A percentile compares a stretch with the other conserved stretches of the same genome.
phyloP scores from a whole-genome alignment of 2,797 vertebrate species.

The Urocyon cinereoargenteus region DNA sequence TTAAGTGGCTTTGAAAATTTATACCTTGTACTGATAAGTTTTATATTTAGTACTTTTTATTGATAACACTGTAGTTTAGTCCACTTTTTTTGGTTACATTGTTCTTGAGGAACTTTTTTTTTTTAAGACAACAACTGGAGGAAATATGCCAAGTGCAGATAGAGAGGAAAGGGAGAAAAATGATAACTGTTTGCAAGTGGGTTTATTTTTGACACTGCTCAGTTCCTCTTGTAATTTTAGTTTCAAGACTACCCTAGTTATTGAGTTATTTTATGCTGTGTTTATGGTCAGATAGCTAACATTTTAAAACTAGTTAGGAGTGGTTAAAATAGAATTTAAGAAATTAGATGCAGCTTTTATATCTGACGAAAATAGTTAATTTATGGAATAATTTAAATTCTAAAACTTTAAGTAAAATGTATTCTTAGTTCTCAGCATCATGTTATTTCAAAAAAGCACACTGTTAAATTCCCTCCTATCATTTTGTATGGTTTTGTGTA shows the following conservation, averaged over 20 bases:
- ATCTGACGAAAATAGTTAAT: conserved; percentile 47
- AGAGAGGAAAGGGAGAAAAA: conserved; percentile 36
- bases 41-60: conserved; percentile 40
- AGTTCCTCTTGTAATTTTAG: conserved; percentile 65
- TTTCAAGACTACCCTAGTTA: conserved; percentile 10
- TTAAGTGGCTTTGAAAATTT: conserved; percentile 30
- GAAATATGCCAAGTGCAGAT: conserved; percentile 59
- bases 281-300: conserved; percentile 49
- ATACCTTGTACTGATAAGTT: conserved; percentile 4
- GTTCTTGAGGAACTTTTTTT: conserved; percentile 11
- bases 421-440: conserved; percentile 18
- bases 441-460: neutral
- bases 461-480: neutral
- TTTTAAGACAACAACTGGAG: conserved; percentile 53
- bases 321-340: conserved; percentile 50
- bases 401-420: conserved; percentile 54
- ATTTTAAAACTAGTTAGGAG: conserved; percentile 9
- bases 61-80: conserved; percentile 33
- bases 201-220: conserved; percentile 53
- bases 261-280: conserved; percentile 34
- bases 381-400: conserved; percentile 49
- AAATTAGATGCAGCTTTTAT: neutral
- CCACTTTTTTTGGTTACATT: neutral
- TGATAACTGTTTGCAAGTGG: conserved; percentile 26
- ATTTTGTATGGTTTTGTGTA: conserved; percentile 26